These are phyloP conservation scores for Phrynosoma blainvillii DNA, from an alignment of 2,113 vertebrate species.

Conservation along the genomic window DNA sequence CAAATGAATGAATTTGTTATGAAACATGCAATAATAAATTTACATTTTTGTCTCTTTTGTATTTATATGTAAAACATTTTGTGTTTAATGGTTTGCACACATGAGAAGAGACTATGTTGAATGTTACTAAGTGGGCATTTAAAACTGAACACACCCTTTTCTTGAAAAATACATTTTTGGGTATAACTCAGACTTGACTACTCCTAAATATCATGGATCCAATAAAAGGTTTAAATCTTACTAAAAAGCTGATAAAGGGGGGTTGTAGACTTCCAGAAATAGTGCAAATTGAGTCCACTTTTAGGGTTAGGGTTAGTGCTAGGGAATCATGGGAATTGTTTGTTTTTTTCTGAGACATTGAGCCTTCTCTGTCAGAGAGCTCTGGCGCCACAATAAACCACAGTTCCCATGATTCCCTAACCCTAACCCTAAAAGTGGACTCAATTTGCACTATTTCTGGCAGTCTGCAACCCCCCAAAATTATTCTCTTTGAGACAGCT, in stretches of 20 bases:
- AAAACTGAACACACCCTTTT: conserved; percentile 41
- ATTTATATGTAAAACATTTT: not conserved
- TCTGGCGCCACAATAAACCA: too few species aligned
- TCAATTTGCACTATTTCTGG: too few species aligned
- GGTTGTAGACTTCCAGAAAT: too few species aligned
- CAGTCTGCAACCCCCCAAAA: too few species aligned
- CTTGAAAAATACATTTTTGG: conserved; percentile 50
- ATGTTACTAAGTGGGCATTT: conserved; percentile 41
- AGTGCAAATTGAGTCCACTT: too few species aligned
- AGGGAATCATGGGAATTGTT: too few species aligned
- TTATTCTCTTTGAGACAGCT: conserved; percentile 8
- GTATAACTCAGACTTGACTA: not conserved
- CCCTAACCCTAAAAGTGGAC: too few species aligned
- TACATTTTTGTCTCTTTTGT: too few species aligned
- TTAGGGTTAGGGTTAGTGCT: too few species aligned
- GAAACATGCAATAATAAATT: not conserved
- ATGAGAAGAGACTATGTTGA: not conserved
- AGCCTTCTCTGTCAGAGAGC: too few species aligned
- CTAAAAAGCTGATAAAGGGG: conserved; percentile 1
- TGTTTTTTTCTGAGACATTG: too few species aligned
- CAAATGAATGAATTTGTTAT: not conserved
- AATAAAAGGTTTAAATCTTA: not conserved
- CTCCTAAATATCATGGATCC: not conserved
- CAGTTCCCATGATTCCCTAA: too few species aligned
- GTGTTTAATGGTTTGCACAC: conserved; percentile 21